Base-by-base conservation (phyloP, 2,113 vertebrate species). In the Lethenteron reissneri region DNA sequence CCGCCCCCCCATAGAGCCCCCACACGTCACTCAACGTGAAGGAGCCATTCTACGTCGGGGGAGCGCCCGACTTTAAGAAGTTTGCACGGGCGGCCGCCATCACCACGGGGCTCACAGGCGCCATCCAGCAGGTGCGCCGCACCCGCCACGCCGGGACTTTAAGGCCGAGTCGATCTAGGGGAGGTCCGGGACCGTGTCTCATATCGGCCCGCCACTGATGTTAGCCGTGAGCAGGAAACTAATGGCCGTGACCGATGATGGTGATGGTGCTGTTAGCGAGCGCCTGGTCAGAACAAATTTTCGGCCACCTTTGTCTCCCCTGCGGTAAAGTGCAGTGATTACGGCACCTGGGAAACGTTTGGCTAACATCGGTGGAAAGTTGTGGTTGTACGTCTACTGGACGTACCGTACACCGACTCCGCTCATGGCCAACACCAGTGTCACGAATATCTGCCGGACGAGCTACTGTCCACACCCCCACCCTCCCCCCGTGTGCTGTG, bases 11-110 rank as follows among this genome's bases (percentile, higher is more conserved):
- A 25, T 68, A 68, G 64, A 21, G 64, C n/a, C n/a, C n/a, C n/a
- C 64, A 68, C 64, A 68, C 64, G 64, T 68, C 64, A 17, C 64
- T 68, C 64, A 68, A 68, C 64, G 64, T 68, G 64, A 68, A 68
- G 64, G n/a, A 68, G 64, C 64, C 64, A 21, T 17, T 68, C n/a
- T 68, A 68, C 64, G 9, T 68, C 8, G 64, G 64, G 21, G 64
- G 64, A 68, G 64, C 21, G 64, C 64, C 64, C 8, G 21, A 68
- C 64, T 68, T 17, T 11, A n/a, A 68, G 8, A 21, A 68, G 64
- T 21, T 68, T 21, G n/a, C 64, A 9, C n/a, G 21, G 21, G 21
- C n/a, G n/a, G 64, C 64, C 9, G 64, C 64, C 64, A 68, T 68
- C 21, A 17, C 64, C 64, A 68, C n/a, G 21, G 64, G 64, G 2